Evolutionary conservation across 2,888 invertebrate species (phyloP), one percentile per base, ranked within the genome.

Genomic region (Drosophila siamana): DNA sequence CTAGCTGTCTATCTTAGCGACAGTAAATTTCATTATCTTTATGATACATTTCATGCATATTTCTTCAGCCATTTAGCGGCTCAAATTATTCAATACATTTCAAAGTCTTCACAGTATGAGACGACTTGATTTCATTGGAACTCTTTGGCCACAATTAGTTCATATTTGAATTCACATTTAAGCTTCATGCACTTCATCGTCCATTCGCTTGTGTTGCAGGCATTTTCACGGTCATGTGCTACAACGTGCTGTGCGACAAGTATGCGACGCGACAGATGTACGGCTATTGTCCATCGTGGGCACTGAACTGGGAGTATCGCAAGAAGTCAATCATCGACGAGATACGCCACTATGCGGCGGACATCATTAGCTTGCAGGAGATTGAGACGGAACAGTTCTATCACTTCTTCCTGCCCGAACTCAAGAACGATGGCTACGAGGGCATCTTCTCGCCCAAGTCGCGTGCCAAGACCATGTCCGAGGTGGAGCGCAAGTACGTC

Each of bases 311-410:
- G 99, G 98, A 98, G 90, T 99, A 99, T 93, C 94, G 99, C 85
- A 98, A 98, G 94, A 98, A 98, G 93, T 92, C 97, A 71, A 99
- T 99, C 91, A 94, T 99, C 90, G 97, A 97, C 91, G 99, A 99
- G 93, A 98, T 99, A 90, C 94, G 97, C 82, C 98, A 98, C 92
- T 99, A 98, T 92, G 96, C 97, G 57, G 98, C 99, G 51, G 99
- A 99, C 92, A 98, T 99, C 87, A 98, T 99, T 92, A 98, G 98
- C 91, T 94, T 94, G 71, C 95, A 99, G 95, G 99, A 99, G 93
- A 98, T 99, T 69, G 99, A 99, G 93, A 99, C 99, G 86, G 99
- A 99, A 92, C 99, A 99, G 93, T 99, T 98, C 93, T 98, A 98
- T 93, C 96, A 97, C 92, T 98, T 97, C 93, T 99, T 99, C 93